Conservation (phyloP, 2,888 invertebrate species). For the Hermaeophaga mercurialis region DNA sequence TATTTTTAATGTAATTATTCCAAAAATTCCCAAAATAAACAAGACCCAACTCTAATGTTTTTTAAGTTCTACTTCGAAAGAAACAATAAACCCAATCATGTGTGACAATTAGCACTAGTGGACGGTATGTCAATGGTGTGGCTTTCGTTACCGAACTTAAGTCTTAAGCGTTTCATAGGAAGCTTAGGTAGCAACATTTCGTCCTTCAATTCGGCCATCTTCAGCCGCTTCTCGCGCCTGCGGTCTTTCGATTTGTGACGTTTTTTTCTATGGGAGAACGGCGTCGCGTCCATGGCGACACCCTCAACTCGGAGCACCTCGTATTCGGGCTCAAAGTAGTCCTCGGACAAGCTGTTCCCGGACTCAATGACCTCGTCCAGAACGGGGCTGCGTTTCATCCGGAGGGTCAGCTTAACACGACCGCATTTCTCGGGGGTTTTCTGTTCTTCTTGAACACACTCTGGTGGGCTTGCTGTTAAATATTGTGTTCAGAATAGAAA, state of each 20-base stretch:
- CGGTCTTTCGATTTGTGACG: slow-evolving; percentile 65
- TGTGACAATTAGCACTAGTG: slow-evolving; percentile 58
- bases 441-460: slow-evolving; percentile 43
- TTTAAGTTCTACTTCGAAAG: too few species aligned
- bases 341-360: slow-evolving; percentile 71
- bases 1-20: too few species aligned
- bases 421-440: slow-evolving; percentile 51
- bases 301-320: slow-evolving; percentile 85
- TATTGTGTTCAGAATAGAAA: too few species aligned
- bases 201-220: slow-evolving; percentile 38
- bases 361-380: slow-evolving; percentile 84
- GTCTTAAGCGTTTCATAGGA: slow-evolving; percentile 82
- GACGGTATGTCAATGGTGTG: slow-evolving; percentile 87
- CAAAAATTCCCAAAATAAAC: too few species aligned
- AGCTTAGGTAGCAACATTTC: slow-evolving; percentile 62
- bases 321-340: slow-evolving; percentile 75
- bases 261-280: slow-evolving; percentile 65
- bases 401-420: slow-evolving; percentile 77
- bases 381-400: slow-evolving; percentile 86
- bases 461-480: slow-evolving; percentile 32
- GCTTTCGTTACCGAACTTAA: slow-evolving; percentile 88
- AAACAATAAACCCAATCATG: too few species aligned
- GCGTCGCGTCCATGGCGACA: slow-evolving; percentile 59
- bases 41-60: too few species aligned
- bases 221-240: slow-evolving; percentile 51